Base-by-base conservation (phyloP, 1,140 invertebrate species). In the Archivesica marissinica region DNA sequence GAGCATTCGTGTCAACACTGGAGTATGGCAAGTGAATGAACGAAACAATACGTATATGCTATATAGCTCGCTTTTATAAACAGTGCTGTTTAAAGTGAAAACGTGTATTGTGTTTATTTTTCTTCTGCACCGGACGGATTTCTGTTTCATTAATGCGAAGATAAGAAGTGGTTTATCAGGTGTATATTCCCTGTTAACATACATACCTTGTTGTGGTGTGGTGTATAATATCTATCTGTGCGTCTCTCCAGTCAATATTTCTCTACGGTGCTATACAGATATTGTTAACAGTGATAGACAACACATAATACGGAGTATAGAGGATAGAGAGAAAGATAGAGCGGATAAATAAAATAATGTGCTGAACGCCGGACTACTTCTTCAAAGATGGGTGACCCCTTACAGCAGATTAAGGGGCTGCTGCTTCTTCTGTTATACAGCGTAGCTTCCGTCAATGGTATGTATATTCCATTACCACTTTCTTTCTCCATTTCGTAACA, bases 1-100 rank as follows among this genome's bases (percentile, higher is more conserved):
- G 59, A 64, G 59, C 28, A 64, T 25, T 64, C 59, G 38, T 64
- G 59, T 64, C 59, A 64, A 64, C n/a, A 64, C 6, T 11, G 59
- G 59, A 64, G 59, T 64, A 64, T 13, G 59, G 15, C 11, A 25
- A 64, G 30, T 25, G 11, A 9, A 30, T 35, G 7, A 30, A 17
- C 20, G 3, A 25, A 64, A 64, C 17, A 17, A 64, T 64, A 64
- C 25, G 59, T 35, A 17, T 64, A 25, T 17, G 59, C 30, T 64
- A 15, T 33, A 35, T 13, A 64, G n/a, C 38, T 64, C 15, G 28
- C 59, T 35, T 33, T 64, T 64, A 64, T 64, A 64, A 64, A 64
- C 59, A 64, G 11, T 35, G 59, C 20, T 64, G 30, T 35, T 64
- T n/a, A n/a, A n/a, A 35, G 30, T 35, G 17, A 17, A 13, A 64